Evolutionary conservation across 64 coral and sea anemone species (phyloP).

Genomic region (Catalaphyllia jardinei): DNA sequence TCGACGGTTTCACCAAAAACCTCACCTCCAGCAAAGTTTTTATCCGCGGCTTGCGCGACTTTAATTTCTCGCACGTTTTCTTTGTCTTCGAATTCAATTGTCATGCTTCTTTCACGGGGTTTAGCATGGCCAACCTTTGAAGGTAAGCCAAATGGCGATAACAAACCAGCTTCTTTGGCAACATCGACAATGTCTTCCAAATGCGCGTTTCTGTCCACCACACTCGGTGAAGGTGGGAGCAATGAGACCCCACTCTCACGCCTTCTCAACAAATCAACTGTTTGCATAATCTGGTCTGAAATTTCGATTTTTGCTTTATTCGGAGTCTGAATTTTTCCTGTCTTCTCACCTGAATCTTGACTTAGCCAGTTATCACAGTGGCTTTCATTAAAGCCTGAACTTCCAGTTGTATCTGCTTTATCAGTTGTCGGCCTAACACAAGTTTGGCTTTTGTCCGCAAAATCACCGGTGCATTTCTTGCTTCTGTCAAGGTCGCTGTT

Average conservation of each 20-base stretch:
- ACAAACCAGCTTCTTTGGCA: not conserved
- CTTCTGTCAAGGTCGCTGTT: not conserved
- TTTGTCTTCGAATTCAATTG: constrained; percentile 15
- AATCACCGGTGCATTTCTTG: not conserved
- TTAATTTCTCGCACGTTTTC: not conserved
- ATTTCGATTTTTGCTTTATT: not conserved
- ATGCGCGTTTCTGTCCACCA: not conserved
- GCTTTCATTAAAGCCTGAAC: constrained; percentile 43
- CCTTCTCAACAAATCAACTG: not conserved
- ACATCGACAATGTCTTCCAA: not conserved
- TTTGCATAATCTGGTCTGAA: constrained; percentile 12
- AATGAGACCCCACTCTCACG: constrained; percentile 28
- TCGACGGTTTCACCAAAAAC: not conserved
- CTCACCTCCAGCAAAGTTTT: not conserved
- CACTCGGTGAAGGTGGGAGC: constrained; percentile 9
- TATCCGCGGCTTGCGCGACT: not conserved
- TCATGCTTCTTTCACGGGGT: constrained; percentile 6
- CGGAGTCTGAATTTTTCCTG: not conserved
- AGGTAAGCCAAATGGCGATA: not conserved
- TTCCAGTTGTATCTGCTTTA: constrained; percentile 12
- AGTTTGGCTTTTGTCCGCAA: not conserved
- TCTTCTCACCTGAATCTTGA: not conserved
- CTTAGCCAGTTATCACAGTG: not conserved
- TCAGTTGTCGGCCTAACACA: not conserved
- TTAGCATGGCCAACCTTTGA: not conserved